A percentile compares a stretch with the other conserved stretches of the same genome.
These are phyloP conservation scores for Spicauda simplicius DNA, from an alignment of 2,888 invertebrate genomes.

Conservation along the genomic window DNA sequence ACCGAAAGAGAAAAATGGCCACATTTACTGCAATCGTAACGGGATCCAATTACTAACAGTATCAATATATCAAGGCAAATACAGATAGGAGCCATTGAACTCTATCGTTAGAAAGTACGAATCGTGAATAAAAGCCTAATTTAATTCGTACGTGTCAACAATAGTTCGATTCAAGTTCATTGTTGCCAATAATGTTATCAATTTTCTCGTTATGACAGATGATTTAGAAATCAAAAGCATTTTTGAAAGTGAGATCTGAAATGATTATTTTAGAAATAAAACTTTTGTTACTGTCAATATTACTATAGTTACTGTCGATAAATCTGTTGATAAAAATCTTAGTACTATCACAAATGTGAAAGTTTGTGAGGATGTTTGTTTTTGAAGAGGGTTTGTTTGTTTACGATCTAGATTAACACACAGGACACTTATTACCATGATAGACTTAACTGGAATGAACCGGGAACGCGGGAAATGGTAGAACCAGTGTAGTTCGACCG, in stretches of 20 bases:
- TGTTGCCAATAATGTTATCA: not conserved
- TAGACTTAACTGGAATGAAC: too few species aligned
- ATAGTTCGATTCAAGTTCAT: not conserved
- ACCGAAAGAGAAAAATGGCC: not conserved
- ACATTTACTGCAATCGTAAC: slow-evolving; percentile 1
- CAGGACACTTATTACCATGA: too few species aligned
- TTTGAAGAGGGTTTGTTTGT: too few species aligned
- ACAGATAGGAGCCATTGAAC: slow-evolving; percentile 17
- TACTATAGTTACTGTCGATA: not conserved
- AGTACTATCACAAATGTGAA: too few species aligned
- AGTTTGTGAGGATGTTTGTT: too few species aligned
- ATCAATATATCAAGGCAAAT: slow-evolving; percentile 19
- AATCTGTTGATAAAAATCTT: too few species aligned
- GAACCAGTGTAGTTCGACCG: too few species aligned
- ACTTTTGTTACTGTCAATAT: too few species aligned
- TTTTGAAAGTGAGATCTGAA: not conserved
- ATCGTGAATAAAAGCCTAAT: not conserved
- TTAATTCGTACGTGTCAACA: slow-evolving; percentile 10
- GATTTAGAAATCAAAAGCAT: not conserved
- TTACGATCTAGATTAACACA: too few species aligned
- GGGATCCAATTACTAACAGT: slow-evolving; percentile 13
- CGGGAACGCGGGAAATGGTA: too few species aligned
- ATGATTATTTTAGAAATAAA: not conserved
- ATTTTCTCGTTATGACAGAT: not conserved
- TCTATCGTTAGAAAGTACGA: slow-evolving; percentile 9